Base-by-base conservation (phyloP, 2,113 vertebrate genomes). In the Menidia beryllina region DNA sequence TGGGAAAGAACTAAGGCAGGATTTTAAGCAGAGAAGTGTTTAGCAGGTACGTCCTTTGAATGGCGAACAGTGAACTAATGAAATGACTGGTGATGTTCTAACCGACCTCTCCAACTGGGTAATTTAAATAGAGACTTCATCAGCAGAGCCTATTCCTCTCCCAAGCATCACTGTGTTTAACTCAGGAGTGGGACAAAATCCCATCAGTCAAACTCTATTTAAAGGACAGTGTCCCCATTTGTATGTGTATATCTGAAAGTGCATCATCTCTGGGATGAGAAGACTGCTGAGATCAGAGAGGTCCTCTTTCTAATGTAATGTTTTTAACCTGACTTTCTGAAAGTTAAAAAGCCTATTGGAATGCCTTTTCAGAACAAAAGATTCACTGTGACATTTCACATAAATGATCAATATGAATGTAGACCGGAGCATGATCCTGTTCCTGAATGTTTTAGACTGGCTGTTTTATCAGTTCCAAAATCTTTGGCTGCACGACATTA, bases 321-420 rank as follows among this genome's bases (percentile, higher is more conserved):
- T 60, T 68, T 80, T 64, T 38, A 30, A 60, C 45, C 52, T 47
- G 80, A 62, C 68, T 73, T 70, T 77, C 68, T 76, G 38, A 69
- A 63, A 43, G 63, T 69, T 23, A 74, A 67, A 65, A 73, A 55
- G 25, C 52, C 38, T 23, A 75, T 75, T 73, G 51, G 47, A 81
- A 66, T 75, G 60, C 82, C 88, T 87, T 88, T 78, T 75, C 41
- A 41, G 62, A 82, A 70, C 59, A 72, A 78, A 72, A 53, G 55
- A 89, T 68, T 77, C 84, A 91, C 89, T 92, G 87, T 89, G 89
- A 90, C 79, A 27, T 51, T 27, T 69, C 58, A 60, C 62, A 39
- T 59, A 54, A 50, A 72, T 77, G 66, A 47, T 50, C 69, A 54
- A 68, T 45, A 30, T 71, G 78, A 91, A 88, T 90, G 83, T 89